These are phyloP conservation scores for Pteropus alecto DNA, from an alignment of 2,113 vertebrate species.

Conservation along the genomic window DNA sequence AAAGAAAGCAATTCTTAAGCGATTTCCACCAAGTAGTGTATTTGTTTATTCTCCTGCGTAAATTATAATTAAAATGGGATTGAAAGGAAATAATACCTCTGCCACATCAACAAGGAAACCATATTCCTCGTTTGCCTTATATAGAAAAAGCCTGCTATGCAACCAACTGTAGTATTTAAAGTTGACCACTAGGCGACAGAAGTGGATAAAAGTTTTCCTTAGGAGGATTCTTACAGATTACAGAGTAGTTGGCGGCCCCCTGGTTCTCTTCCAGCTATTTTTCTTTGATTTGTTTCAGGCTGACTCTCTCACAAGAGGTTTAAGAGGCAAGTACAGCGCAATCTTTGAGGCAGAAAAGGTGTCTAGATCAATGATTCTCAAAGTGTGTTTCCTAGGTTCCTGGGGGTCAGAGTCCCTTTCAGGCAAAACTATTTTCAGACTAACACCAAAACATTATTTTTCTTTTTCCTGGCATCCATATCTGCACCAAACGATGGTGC, in stretches of 20 bases:
- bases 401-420: neutral
- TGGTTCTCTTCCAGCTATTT: neutral
- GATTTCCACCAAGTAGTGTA: neutral
- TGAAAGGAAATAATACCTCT: neutral
- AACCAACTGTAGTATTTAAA: neutral
- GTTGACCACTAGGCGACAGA: neutral
- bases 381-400: neutral
- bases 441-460: neutral
- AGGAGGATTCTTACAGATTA: fast-evolving
- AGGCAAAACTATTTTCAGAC: neutral
- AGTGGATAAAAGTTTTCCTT: neutral
- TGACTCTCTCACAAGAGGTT: neutral
- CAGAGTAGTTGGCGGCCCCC: fast-evolving
- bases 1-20: neutral
- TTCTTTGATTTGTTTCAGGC: neutral
- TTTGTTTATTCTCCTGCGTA: neutral
- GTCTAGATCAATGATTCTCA: neutral
- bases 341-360: neutral
- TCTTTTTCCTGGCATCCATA: neutral
- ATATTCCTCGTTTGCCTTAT: neutral
- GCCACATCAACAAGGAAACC: neutral
- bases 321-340: neutral
- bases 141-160: fast-evolving
- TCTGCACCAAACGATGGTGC: neutral
- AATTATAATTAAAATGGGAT: neutral